Base-by-base conservation (phyloP, 1,140 invertebrate genomes). In the Bombus pascuorum region DNA sequence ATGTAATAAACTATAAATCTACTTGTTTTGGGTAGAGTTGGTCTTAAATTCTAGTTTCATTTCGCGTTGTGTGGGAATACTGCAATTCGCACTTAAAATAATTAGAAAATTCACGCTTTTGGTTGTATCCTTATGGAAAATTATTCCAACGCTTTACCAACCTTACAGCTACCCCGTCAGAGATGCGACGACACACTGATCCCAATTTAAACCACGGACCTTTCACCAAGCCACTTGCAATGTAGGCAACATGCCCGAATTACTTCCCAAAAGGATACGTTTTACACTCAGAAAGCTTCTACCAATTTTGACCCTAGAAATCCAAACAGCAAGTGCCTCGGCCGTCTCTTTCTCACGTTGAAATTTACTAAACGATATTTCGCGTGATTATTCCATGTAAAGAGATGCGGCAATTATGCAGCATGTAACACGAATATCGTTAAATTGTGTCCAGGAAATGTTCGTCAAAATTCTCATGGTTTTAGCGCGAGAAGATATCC, bases 391-490 rank as follows among this genome's bases (percentile, higher is more conserved):
- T 18, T 44, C n/a, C 39, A 13, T 10, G 32, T 28, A 6, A 65
- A 39, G 28, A 32, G 25, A 22, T 3, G 18, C 9, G 13, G 1
- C 8, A 34, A 47, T 79, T 47, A 47, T 15, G 12, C 22, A 32
- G 25, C 62, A 13, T 18, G 32, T 13, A 28, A 37, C 6, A 18
- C 47, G 12, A 75, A 12, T 28, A 15, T 37, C 25, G 18, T 1
- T n/a, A 28, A 53, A 65, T 62, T 73, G 13, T 15, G 18, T 12
- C 25, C 12, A 13, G 53, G 25, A 53, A 74, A 44, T 53, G n/a
- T 74, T 47, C 53, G n/a, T 74, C 53, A 34, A 39, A 74, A 44
- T 82, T 82, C 22, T 39, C n/a, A 9, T 82, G n/a, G 39, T 34
- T 28, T 37, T 74, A 65, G 28, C 39, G 59, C 59, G 12, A 62